Evolutionary conservation across 92 coral and sea anemone genomes (phyloP).

Genomic region (Umimayanthus chanpuru): DNA sequence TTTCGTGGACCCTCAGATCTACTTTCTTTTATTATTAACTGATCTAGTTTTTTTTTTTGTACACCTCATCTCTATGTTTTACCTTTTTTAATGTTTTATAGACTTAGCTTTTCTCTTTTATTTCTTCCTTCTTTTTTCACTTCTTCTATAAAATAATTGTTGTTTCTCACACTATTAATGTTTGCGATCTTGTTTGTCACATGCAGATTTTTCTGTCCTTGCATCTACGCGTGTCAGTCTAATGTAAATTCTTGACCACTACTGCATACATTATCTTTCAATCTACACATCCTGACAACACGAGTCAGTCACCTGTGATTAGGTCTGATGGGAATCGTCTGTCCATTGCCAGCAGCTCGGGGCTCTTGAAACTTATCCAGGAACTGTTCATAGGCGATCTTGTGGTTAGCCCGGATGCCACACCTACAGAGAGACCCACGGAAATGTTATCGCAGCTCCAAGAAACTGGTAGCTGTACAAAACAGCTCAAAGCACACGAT

Average conservation of each 20-base stretch:
- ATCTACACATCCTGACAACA: neutral
- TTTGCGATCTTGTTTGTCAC: neutral
- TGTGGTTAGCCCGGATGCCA: constrained; percentile 90
- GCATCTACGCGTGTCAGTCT: neutral
- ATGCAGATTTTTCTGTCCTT: neutral
- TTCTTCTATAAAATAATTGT: no score
- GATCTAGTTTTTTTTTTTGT: no score
- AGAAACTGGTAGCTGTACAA: no score
- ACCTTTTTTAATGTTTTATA: no score
- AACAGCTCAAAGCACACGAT: no score
- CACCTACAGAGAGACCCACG: constrained; percentile 62
- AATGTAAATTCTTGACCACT: neutral
- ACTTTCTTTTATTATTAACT: no score
- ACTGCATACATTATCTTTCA: neutral
- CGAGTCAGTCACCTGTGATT: constrained; percentile 63
- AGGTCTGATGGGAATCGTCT: constrained; percentile 82
- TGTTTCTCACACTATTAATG: neutral
- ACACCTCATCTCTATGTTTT: no score
- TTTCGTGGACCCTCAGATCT: neutral
- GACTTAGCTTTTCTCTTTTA: no score
- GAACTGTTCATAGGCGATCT: constrained; percentile 90
- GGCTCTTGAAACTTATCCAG: constrained; percentile 87
- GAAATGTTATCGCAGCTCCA: neutral
- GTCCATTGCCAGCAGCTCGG: constrained; percentile 73
- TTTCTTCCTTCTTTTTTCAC: no score